Evolutionary conservation across 2,113 vertebrate species (phyloP), one percentile per base, ranked within the genome.

Genomic region (Varanus komodoensis): DNA sequence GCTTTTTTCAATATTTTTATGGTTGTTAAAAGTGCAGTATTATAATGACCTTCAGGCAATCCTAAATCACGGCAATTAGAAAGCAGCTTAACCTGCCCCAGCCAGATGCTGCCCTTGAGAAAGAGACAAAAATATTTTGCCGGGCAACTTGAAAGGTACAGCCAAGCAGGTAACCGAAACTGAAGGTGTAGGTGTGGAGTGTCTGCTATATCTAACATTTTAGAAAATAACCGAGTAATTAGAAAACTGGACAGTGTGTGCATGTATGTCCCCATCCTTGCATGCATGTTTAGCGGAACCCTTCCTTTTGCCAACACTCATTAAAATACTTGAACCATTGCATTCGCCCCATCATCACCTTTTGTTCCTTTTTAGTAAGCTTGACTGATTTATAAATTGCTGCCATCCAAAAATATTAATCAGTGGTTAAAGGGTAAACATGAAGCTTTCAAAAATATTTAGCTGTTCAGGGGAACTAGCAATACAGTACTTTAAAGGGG

Each of bases 81-180:
- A 84, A 84, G 82, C 92, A 94, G 87, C 34, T 92, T 91, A 81
- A 82, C 94, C 90, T 95, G 94, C 93, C 93, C 89, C 75, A 92
- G 92, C 93, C 78, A 77, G 93, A 69, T 84, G 69, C 84, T 92
- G 85, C 77, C 83, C 89, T 91, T 44, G 87, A 88, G 94, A 90
- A 91, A 84, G 68, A 84, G n/a, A n/a, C 84, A 75, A 89, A 92
- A 82, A 87, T 88, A 88, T 91, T 92, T 25, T 69, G 52, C 54
- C 86, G 93, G 92, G 91, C 90, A 95, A 73, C 48, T 81, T 91
- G 79, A 29, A 52, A 68, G 82, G 84, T 89, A 84, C 87, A 50
- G 88, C 88, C 91, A 91, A 93, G 71, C 32, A 25, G 12, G n/a
- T 25, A 75, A 25, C 23, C 3, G 6, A 61, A 86, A 15, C 21